phyloP scores from a whole-genome alignment of 2,797 vertebrate genomes.

The Melanotaenia pygmaea region DNA sequence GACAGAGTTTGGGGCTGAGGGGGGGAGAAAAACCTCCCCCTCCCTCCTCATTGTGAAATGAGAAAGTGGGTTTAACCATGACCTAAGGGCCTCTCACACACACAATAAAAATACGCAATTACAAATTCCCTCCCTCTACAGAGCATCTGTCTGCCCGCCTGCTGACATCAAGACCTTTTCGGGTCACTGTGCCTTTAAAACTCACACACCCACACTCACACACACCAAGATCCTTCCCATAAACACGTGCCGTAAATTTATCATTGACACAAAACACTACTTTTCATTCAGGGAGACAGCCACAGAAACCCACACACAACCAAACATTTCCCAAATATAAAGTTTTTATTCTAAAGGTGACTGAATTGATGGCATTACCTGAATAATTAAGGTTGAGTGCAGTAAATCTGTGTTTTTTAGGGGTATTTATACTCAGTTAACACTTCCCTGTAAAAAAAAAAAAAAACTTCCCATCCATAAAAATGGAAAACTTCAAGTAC shows the following conservation, averaged over 20 bases:
- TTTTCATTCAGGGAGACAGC: constrained; percentile 29
- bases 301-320: background rate
- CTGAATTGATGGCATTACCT: background rate
- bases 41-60: constrained; percentile 63
- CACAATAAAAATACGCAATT: constrained; percentile 14
- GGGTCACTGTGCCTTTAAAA: constrained; percentile 61
- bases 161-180: constrained; percentile 68
- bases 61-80: constrained; percentile 74
- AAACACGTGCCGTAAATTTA: constrained; percentile 77
- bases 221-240: constrained; percentile 16
- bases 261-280: constrained; percentile 63
- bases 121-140: constrained; percentile 38
- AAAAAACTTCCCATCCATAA: too few species aligned
- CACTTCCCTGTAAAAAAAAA: too few species aligned
- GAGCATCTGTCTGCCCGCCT: constrained; percentile 81
- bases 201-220: constrained; percentile 2
- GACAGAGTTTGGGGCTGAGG: constrained; percentile 24
- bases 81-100: constrained; percentile 64
- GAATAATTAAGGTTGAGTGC: background rate
- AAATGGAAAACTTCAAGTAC: background rate
- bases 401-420: background rate
- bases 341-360: background rate
- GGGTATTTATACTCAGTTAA: background rate
- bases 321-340: background rate
- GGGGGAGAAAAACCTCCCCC: constrained; percentile 51